Base-by-base conservation (phyloP, 2,888 invertebrate genomes). In the Drosophila quinaria region DNA sequence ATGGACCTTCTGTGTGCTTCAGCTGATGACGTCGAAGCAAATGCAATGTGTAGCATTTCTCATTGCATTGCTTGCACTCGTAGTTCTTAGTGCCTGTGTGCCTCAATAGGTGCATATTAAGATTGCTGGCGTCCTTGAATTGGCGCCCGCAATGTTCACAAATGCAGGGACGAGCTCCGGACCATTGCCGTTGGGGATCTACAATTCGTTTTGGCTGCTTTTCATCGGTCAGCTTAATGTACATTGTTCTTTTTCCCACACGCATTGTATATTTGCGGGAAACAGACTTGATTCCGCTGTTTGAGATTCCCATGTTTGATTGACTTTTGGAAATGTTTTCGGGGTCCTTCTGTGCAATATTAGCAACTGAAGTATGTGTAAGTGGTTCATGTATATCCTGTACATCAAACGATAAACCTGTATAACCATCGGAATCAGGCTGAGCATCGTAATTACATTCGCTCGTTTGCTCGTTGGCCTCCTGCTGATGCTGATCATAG, bases 1-100 rank as follows among this genome's bases (percentile, higher is more conserved):
- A 86, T 0, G 85, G 85, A 11, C 84, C 84, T 47, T 86, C 89
- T 1, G 89, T 86, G 35, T 86, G 85, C 33, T 86, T 84, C 0
- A 84, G 65, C 49, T 89, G 82, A 58, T 84, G 84, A 0, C 84
- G 79, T 11, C 89, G 67, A 11, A 84, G 51, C 11, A 84, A 46
- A 49, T 84, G 84, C 15, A 84, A 33, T 3, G 84, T 84, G 39
- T 84, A 84, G 54, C 89, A 84, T 33, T 89, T 84, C 13, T 87
- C 86, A 17, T 84, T 65, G 58, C 84, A 84, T 47, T 76, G 50
- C 37, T 64, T 61, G 47, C 84, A 84, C 25, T 87, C 86, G 29
- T 80, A 84, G 15, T 89, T 89, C 47, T 84, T 84, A 9, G 84
- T 84, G 5, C 89, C 84, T 0, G 87, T 81, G 64, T 84, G 84